These are phyloP conservation scores for Ciona savignyi DNA, from an alignment of 23 tunicate species.

Conservation along the genomic window DNA sequence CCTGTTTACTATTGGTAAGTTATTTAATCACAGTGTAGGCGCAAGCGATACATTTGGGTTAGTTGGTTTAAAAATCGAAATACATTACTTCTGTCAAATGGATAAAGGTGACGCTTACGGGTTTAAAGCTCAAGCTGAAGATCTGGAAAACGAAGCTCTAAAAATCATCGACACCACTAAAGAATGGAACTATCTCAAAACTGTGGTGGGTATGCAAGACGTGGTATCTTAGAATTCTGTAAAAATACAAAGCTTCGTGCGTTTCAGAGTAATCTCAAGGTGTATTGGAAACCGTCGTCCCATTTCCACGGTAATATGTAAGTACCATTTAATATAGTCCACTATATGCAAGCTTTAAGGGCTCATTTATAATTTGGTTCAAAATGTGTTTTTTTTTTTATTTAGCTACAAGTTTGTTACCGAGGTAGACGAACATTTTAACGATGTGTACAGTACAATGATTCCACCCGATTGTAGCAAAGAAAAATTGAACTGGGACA, in stretches of 20 bases:
- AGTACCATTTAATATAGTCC: no score
- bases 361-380: no score
- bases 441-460: constrained; percentile 25
- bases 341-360: no score
- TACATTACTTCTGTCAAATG: no score
- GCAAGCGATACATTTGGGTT: no score
- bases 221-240: background rate
- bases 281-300: constrained; percentile 21
- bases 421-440: constrained; percentile 16
- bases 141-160: constrained; percentile 5
- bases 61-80: no score
- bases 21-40: no score
- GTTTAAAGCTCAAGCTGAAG: background rate
- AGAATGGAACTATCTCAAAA: background rate
- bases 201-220: background rate
- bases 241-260: background rate
- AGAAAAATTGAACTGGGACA: constrained; percentile 30
- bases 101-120: background rate
- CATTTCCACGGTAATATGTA: constrained; percentile 41
- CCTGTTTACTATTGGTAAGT: no score
- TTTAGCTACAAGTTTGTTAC: constrained; percentile 32
- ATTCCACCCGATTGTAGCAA: constrained; percentile 16
- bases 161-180: background rate
- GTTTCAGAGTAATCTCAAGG: constrained; percentile 11
- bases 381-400: background rate